Base-by-base conservation (phyloP, 2,113 vertebrate genomes). In the Boulengeromyrus knoepffleri region DNA sequence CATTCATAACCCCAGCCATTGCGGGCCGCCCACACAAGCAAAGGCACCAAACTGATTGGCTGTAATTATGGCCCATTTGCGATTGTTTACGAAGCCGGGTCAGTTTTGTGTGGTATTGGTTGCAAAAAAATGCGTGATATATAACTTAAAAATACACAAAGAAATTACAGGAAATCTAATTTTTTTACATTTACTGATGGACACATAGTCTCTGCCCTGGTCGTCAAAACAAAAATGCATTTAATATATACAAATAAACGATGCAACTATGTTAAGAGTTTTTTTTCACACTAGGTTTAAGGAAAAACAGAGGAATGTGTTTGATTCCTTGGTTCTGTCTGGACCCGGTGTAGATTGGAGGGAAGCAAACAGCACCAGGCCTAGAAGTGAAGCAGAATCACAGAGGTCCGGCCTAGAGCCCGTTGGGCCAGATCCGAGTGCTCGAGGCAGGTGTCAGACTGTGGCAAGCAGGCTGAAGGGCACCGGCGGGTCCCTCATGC, bases 251-350 rank as follows among this genome's bases (percentile, higher is more conserved):
- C 21, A 62, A 80, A 83, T 89, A 87, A 66, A 85, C 12, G 27
- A 58, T 3, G 9, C 17, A 49, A 58, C 13, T 45, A 46, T 15
- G 49, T 88, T 88, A 90, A 89, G 89, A 91, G 88, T 36, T 56
- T 91, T 83, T 89, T 70, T 90, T 42, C 88, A 53, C 85, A 90
- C 77, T 88, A 89, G 21, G 50, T 91, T 92, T 90, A 50, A 92
- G 91, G 91, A 21, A 89, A 87, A 90, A 89, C 87, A 62, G 58
- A 87, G 50, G 53, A 36, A 9, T 56, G 27, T 47, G 56, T 85
- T 70, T 90, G 53, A 52, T 89, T 31, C n/a, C 56, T 62, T 8
- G 6, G 49, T 47, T 90, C 89, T 47, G 89, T 90, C 56, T 89
- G 89, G 87, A 17, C 24, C 8, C 24, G 88, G 70, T 10, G 17